phyloP scores from a whole-genome alignment of 2,888 invertebrate genomes.

The Euzophera pinguis region DNA sequence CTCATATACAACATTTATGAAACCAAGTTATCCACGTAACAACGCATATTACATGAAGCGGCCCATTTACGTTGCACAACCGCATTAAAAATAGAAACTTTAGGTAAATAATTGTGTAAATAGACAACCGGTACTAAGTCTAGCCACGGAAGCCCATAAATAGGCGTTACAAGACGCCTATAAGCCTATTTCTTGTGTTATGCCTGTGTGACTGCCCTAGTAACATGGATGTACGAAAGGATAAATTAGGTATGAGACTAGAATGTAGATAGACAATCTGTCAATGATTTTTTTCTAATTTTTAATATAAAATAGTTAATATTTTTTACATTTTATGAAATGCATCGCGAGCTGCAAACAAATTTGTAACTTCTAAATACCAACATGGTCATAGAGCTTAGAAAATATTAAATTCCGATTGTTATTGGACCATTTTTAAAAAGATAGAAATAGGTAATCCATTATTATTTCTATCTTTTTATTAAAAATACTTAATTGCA shows the following conservation, averaged over 20 bases:
- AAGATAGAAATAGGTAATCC: too few species aligned
- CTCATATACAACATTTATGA: not conserved
- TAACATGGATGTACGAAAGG: conserved; percentile 15
- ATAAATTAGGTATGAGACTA: not conserved
- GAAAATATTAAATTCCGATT: too few species aligned
- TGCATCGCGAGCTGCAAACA: too few species aligned
- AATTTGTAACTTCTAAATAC: too few species aligned
- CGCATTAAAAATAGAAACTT: conserved; percentile 18
- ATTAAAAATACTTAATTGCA: too few species aligned
- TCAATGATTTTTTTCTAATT: too few species aligned
- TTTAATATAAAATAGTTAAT: too few species aligned
- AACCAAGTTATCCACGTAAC: not conserved
- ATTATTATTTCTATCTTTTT: too few species aligned
- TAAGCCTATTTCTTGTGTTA: conserved; percentile 28
- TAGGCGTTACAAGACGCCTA: conserved; percentile 20
- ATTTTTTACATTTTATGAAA: too few species aligned
- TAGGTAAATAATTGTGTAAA: conserved; percentile 18
- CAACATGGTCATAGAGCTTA: too few species aligned
- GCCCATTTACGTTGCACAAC: conserved; percentile 11
- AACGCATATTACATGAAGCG: conserved; percentile 3
- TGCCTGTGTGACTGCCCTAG: conserved; percentile 17
- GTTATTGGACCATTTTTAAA: too few species aligned
- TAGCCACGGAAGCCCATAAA: conserved; percentile 23
- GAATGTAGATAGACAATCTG: too few species aligned
- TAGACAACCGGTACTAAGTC: conserved; percentile 9